Evolutionary conservation across 2,888 invertebrate genomes (phyloP).

Genomic region (Zygogramma bicolorata): DNA sequence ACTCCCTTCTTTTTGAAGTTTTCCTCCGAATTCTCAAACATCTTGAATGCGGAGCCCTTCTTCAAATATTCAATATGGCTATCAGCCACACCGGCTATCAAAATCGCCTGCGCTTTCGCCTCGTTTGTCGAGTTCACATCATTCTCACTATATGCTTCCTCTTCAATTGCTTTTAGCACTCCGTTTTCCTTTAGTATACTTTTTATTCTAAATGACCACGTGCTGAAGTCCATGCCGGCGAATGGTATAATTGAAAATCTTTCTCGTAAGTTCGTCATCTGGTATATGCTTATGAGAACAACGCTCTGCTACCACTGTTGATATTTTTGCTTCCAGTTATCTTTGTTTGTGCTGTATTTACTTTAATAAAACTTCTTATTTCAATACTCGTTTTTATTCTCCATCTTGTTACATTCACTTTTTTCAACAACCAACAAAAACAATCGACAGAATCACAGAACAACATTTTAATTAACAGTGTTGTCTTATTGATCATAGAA

Average conservation of each 20-base stretch:
- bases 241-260: constrained; percentile 12
- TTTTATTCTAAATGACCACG: constrained; percentile 22
- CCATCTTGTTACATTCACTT: too few relatives aligned
- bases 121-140: background rate
- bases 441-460: too few relatives aligned
- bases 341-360: too few relatives aligned
- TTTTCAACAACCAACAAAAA: too few relatives aligned
- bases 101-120: constrained; percentile 11
- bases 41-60: background rate
- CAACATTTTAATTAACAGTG: too few relatives aligned
- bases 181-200: constrained; percentile 12
- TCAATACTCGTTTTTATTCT: too few relatives aligned
- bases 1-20: constrained; percentile 16
- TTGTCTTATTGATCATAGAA: too few relatives aligned
- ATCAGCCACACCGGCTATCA: constrained; percentile 16
- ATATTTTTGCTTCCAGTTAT: too few relatives aligned
- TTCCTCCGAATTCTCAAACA: constrained; percentile 1
- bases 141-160: constrained; percentile 10
- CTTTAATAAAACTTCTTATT: too few relatives aligned
- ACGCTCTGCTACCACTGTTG: too few relatives aligned
- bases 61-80: constrained; percentile 21
- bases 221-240: background rate
- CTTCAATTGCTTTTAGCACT: constrained; percentile 18
- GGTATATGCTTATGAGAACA: too few relatives aligned
- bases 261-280: too few relatives aligned